Evolutionary conservation across 2,888 invertebrate species (phyloP).

Genomic region (Marronus borbonicus): DNA sequence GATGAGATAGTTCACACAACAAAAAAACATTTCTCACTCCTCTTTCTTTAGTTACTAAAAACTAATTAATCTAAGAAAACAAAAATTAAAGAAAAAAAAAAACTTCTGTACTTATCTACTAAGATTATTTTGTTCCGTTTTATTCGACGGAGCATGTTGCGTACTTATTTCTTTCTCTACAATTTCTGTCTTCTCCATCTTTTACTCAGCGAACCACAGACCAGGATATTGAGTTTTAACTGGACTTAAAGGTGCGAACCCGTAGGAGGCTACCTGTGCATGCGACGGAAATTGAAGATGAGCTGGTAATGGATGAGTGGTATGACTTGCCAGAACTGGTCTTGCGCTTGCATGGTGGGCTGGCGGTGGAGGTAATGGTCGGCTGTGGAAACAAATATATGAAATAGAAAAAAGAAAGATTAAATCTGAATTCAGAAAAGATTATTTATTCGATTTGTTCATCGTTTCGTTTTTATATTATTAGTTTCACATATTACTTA

Average conservation of each 20-base stretch:
- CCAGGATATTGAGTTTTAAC: constrained; percentile 80
- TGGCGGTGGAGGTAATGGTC: constrained; percentile 82
- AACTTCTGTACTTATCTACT: constrained; percentile 58
- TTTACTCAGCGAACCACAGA: constrained; percentile 84
- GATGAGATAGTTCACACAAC: neutral
- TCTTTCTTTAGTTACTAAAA: constrained; percentile 21
- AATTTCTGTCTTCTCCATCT: constrained; percentile 46
- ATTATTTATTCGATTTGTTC: no score
- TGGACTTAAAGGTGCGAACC: constrained; percentile 81
- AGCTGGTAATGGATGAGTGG: constrained; percentile 85
- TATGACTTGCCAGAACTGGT: constrained; percentile 77
- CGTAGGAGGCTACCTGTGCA: constrained; percentile 76
- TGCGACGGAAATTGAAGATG: constrained; percentile 85
- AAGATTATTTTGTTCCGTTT: constrained; percentile 56
- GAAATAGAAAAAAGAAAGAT: neutral
- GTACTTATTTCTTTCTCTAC: constrained; percentile 52
- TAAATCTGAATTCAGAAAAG: neutral
- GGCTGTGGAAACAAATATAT: constrained; percentile 66
- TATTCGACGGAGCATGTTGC: constrained; percentile 18
- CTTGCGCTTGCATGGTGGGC: constrained; percentile 87
- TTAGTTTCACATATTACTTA: no score
- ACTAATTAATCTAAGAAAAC: constrained; percentile 16
- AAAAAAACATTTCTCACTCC: constrained; percentile 5
- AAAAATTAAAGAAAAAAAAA: constrained; percentile 36
- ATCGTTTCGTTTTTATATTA: no score